phyloP scores from a whole-genome alignment of 2,113 vertebrate genomes.

The Strix uralensis region DNA sequence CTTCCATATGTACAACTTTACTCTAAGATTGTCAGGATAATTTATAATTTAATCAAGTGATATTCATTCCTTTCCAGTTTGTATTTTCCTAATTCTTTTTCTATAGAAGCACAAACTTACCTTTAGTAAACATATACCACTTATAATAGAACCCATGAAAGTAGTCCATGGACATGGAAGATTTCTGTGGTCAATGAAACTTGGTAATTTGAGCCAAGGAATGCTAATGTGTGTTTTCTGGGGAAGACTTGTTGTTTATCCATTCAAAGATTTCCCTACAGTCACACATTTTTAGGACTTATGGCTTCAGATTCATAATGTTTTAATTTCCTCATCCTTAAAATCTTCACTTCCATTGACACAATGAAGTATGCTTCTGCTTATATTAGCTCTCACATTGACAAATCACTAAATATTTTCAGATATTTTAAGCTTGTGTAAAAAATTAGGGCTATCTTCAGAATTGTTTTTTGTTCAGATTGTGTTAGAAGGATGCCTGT shows the following conservation, averaged over 20 bases:
- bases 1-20: neutral
- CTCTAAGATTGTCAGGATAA: neutral
- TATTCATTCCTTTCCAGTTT: neutral
- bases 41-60: neutral
- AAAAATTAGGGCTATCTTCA: neutral
- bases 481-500: neutral
- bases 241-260: neutral
- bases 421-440: neutral
- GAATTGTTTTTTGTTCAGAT: neutral
- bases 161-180: neutral
- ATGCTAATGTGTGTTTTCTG: neutral
- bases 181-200: conserved; percentile 1
- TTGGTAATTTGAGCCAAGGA: neutral
- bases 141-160: neutral
- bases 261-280: neutral
- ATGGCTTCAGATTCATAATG: neutral
- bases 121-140: neutral
- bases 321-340: neutral
- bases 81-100: neutral
- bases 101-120: neutral
- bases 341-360: neutral
- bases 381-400: neutral
- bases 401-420: neutral
- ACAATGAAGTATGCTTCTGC: neutral
- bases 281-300: neutral